Evolutionary conservation across 2,113 vertebrate genomes (phyloP).

Genomic region (Mustelus asterias): DNA sequence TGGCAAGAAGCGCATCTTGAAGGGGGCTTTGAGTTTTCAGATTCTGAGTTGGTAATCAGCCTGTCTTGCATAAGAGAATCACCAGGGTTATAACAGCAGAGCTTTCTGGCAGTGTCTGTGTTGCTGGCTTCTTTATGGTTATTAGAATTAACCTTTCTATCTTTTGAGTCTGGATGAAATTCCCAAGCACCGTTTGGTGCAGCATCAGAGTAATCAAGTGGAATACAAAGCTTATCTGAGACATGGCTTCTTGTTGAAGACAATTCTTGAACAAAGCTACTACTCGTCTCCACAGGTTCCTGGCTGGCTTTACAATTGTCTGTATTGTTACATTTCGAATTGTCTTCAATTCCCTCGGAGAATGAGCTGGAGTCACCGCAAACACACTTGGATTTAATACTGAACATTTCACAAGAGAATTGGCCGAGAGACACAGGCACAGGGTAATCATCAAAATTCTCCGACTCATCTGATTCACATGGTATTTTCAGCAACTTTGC

Average conservation of each 20-base stretch:
- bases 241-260: neutral
- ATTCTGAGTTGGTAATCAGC: neutral
- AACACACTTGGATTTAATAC: neutral
- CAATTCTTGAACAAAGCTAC: neutral
- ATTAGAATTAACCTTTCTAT: neutral
- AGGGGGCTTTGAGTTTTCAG: neutral
- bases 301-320: neutral
- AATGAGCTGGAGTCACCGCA: neutral
- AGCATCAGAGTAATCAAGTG: neutral
- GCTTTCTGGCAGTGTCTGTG: neutral
- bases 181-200: neutral
- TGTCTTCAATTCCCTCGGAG: slow-evolving; percentile 41
- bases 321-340: neutral
- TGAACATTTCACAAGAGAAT: neutral
- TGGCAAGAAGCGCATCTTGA: neutral
- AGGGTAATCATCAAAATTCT: slow-evolving; percentile 41
- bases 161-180: neutral
- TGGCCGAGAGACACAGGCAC: neutral
- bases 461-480: slow-evolving; percentile 52
- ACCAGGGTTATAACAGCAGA: slow-evolving; percentile 32
- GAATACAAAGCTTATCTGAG: neutral
- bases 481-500: slow-evolving; percentile 39
- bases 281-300: neutral
- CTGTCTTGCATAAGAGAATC: neutral
- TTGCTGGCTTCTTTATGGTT: slow-evolving; percentile 40